Conservation (phyloP, 30 jellyfish, hydroid and myxozoan genomes). For the Chrysaora quinquecirrha region DNA sequence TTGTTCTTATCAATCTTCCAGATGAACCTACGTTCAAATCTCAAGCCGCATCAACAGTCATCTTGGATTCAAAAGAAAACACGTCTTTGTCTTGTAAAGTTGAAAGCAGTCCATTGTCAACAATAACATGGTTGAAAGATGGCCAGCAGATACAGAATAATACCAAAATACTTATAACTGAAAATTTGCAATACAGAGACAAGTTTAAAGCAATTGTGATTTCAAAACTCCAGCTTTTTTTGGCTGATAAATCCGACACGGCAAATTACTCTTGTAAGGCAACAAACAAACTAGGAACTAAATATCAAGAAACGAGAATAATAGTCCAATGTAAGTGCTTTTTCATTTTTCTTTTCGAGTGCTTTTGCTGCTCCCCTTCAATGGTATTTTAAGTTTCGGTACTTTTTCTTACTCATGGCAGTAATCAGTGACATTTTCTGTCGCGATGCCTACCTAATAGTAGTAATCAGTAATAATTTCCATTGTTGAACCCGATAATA, state of each 20-base stretch:
- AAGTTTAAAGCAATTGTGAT: background rate
- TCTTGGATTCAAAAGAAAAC: background rate
- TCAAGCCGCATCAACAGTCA: background rate
- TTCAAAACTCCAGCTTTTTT: background rate
- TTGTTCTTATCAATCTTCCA: background rate
- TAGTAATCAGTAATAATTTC: background rate
- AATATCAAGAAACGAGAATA: slow-evolving; percentile 14
- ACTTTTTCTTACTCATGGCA: background rate
- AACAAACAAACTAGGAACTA: slow-evolving; percentile 10
- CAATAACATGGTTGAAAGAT: slow-evolving; percentile 37
- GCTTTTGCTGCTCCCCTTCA: background rate
- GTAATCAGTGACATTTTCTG: background rate
- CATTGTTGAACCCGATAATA: background rate
- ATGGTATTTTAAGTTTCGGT: background rate
- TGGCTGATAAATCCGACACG: background rate
- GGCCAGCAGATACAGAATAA: background rate
- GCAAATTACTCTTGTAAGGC: slow-evolving; percentile 48
- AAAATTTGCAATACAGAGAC: background rate
- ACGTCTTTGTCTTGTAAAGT: slow-evolving; percentile 10
- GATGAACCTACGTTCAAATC: slow-evolving; percentile 36
- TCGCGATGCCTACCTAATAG: background rate
- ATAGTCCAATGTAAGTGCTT: slow-evolving; percentile 37
- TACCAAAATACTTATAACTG: background rate
- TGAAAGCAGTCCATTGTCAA: slow-evolving; percentile 37
- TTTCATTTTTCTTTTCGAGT: background rate